Evolutionary conservation across 1,140 invertebrate species (phyloP), one percentile per base, ranked within the genome.

Genomic region (Drosophila malerkotliana): DNA sequence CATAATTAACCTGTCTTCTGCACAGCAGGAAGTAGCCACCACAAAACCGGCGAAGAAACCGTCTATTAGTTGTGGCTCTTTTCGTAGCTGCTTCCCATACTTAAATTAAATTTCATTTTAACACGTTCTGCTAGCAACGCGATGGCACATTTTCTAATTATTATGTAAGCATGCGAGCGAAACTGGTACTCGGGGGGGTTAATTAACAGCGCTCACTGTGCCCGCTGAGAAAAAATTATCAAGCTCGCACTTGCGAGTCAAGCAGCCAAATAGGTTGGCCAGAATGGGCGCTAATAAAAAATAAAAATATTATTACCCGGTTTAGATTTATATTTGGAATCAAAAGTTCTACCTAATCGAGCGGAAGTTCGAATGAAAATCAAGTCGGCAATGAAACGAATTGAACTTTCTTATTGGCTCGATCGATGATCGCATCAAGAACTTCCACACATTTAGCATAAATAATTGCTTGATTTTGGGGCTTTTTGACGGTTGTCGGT

Each of bases 101-200:
- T 73, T 73, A 83, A 88, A 87, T 83, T 88, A 78, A 87, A 87
- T 87, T 82, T 88, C 71, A 62, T 88, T 88, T 88, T 87, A 88
- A 87, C 83, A 83, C 83, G 83, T 82, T 88, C 83, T 88, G 63
- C 73, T 48, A 12, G 37, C 67, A 64, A 21, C 26, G 24, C 26
- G 15, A 34, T 57, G 45, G 56, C 32, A 28, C 63, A 76, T 68
- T 67, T 79, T 76, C 75, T 88, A 83, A 73, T 88, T 88, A 88
- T 88, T 88, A 88, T 88, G 79, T 88, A 88, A 88, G 83, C 84
- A 88, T 89, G 83, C 84, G 68, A 87, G 69, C 72, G 66, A 81
- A 87, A 82, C 83, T 82, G 69, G 82, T 60, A 53, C 56, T 56
- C 34, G 34, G 56, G 77, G 49, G 64, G 39, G 55, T 56, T 78